Base-by-base conservation (phyloP, 1,140 invertebrate genomes). In the Conus ventricosus region DNA sequence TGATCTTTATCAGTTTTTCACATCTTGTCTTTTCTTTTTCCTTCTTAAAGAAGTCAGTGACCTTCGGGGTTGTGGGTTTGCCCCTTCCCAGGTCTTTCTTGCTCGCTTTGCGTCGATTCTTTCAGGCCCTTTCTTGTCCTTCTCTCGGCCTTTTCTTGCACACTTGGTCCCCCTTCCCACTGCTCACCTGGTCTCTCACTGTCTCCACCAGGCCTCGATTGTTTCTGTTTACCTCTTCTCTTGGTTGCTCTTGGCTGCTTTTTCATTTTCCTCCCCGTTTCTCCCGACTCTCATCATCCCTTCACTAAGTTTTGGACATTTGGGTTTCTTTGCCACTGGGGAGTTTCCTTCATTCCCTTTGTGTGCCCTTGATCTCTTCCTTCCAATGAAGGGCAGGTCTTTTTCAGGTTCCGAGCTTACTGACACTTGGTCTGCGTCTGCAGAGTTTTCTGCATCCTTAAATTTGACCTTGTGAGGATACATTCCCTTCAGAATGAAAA, bases 381-480 rank as follows among this genome's bases (percentile, higher is more conserved):
- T 51, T 39, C 57, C 84, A 39, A 13, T 53, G 15, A 53, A 20
- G 39, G 23, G 20, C n/a, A 53, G n/a, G 20, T 83, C 17, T 75
- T 71, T 81, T 55, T 10, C 51, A 23, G 27, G 17, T 39, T 81
- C 80, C 25, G 8, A 5, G 51, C 51, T 81, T 54, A 13, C 15
- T 23, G 71, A 75, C 39, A 7, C 27, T 39, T 78, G 76, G 6
- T n/a, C 71, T 78, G n/a, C 25, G 10, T 78, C 51, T 15, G 51
- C 39, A 20, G 51, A 15, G 17, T 81, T 15, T 10, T 84, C 55
- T 63, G 27, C n/a, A 0, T 54, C 55, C 82, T 25, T 78, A 53
- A 87, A 84, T 27, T 57, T 57, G 20, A 93, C 83, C n/a, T 87
- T 89, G 60, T 92, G 90, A 5, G 92, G 90, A 89, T 90, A 93